These are phyloP conservation scores for Artemisiospiza belli DNA, from an alignment of 2,113 vertebrate species.

Conservation along the genomic window DNA sequence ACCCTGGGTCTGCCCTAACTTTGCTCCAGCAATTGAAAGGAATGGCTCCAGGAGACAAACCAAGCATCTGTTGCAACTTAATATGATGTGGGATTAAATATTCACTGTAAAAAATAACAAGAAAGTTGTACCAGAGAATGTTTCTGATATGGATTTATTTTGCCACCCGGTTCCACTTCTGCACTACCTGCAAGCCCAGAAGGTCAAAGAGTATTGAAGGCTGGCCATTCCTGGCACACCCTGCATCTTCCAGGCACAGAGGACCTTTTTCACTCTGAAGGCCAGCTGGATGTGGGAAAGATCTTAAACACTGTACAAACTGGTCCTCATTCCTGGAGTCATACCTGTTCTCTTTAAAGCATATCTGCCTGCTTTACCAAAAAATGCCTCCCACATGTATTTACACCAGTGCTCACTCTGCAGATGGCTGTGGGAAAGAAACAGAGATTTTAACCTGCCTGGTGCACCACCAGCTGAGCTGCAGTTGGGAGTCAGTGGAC, in stretches of 20 bases:
- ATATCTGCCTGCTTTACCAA: not conserved
- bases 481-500: not conserved
- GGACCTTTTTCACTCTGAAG: not conserved
- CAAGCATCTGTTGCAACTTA: not conserved
- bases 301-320: not conserved
- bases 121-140: not conserved
- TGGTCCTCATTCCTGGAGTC: not conserved
- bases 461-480: not conserved
- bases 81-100: not conserved
- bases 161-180: not conserved
- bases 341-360: not conserved
- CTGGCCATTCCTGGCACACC: not conserved
- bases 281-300: not conserved
- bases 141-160: not conserved
- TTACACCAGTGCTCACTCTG: not conserved
- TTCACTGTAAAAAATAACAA: not conserved
- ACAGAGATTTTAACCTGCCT: constrained; percentile 9
- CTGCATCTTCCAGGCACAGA: not conserved
- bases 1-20: not conserved
- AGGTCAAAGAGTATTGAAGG: not conserved
- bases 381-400: not conserved
- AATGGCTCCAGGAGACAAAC: not conserved
- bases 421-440: constrained; percentile 28
- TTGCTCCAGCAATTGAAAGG: not conserved
- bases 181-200: not conserved